Base-by-base conservation (phyloP, 1,140 invertebrate genomes). In the Zaprionus nigranus region DNA sequence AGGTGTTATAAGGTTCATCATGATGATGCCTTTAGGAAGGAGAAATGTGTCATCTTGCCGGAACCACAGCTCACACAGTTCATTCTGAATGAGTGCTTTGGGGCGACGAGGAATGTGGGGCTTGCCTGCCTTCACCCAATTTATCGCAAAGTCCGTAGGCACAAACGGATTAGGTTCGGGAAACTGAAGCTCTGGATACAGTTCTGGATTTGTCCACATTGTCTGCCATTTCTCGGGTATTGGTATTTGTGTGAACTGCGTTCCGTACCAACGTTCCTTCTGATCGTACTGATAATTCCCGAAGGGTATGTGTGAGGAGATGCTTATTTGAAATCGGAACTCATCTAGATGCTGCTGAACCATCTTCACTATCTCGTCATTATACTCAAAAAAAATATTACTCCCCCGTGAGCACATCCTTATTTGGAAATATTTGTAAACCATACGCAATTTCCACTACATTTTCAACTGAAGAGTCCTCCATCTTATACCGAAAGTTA, bases 31-130 rank as follows among this genome's bases (percentile, higher is more conserved):
- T 56, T 96, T 96, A 0, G 98, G 98, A 22, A 97, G 93, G 1
- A 95, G 93, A 92, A 98, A 99, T 82, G 96, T 97, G 43, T 96
- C 94, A 93, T 99, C 98, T 54, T 96, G 95, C 73, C 97, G 96
- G 90, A 96, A 98, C 97, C 97, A 99, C 20, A 98, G 79, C 84
- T 97, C 96, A 63, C 95, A 93, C 17, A 95, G 79, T 2, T 94
- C 92, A 65, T 95, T 94, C 49, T 93, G 93, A 15, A 94, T 92
- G 12, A 97, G 93, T 9, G 95, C 94, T 1, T 75, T 82, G 5
- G 82, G 82, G 11, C 38, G 62, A 15, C 79, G 71, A 0, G 82
- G 38, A 4, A 86, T 36, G 24, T 70, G 63, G 5, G 79, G 82
- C n/a, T 53, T 71, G 2, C 82, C 82, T 4, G 54, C 54, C 11